Evolutionary conservation across 2,797 vertebrate species (phyloP), one percentile per base, ranked within the genome.

Genomic region (Varecia variegata): DNA sequence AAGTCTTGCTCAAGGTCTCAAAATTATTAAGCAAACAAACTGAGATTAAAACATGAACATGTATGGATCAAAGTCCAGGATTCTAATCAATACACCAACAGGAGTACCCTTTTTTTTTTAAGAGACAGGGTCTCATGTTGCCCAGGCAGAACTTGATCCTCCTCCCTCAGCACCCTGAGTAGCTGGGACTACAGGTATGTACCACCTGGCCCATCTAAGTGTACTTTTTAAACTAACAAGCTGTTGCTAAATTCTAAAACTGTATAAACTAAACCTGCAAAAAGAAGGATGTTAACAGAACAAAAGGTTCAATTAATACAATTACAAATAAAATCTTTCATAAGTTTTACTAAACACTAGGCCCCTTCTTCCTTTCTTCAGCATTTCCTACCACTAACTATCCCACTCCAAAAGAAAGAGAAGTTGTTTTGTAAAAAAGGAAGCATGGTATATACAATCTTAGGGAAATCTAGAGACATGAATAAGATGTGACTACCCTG

Each of bases 1-100:
- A 84, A 92, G 54, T 88, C 52, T 84, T 87, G 60, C 40, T 58
- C 32, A 81, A 67, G 23, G 52, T 83, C 23, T 90, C 68, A 82
- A 95, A 96, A 95, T 77, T 85, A 86, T 56, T 81, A 95, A 89
- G 50, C 81, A 82, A 88, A 93, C 38, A n/a, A n/a, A 97, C 40
- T 50, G 70, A 94, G 21, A 89, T 18, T 67, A 40, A 94, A 96
- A 95, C 40, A 71, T 35, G 83, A 94, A 80, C 73, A 52, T 5
- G 27, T 58, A 89, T 25, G 5, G 74, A 87, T 80, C 45, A 93
- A 94, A 95, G 30, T 43, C 30, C 43, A 87, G 23, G 32, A 47
- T 94, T 94, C 77, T 86, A 52, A 93, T 45, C 56, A 85, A 95
- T 12, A 58, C 4, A 65, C 27, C 67, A 52, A 43, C 47, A 58